A percentile compares a stretch with the other conserved stretches of the same genome.
Evolutionary conservation across 2,888 invertebrate genomes (phyloP).

Genomic region (Heteromyza rotundicornis): DNA sequence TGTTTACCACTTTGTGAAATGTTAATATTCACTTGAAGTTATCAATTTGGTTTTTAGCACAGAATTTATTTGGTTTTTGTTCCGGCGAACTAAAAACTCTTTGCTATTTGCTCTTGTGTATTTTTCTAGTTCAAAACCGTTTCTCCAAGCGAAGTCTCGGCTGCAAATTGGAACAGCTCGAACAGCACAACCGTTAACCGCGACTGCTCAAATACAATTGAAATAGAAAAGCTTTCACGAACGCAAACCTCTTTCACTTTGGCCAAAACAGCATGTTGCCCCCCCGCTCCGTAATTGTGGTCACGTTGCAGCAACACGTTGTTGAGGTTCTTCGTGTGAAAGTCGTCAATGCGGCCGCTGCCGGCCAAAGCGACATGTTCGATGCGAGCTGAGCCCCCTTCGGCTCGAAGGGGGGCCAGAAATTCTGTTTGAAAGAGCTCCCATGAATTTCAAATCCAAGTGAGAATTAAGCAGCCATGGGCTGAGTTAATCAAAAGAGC

Average conservation of each 20-base stretch:
- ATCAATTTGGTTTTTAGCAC: too few species aligned
- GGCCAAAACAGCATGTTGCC: slow-evolving; percentile 33
- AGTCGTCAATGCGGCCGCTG: slow-evolving; percentile 18
- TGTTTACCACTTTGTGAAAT: too few species aligned
- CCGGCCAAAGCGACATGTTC: not conserved
- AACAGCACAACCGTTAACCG: slow-evolving; percentile 27
- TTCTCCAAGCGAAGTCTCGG: not conserved
- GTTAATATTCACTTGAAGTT: too few species aligned
- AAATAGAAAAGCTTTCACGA: slow-evolving; percentile 56
- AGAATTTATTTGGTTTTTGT: too few species aligned
- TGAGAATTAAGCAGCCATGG: too few species aligned
- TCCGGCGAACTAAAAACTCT: not conserved
- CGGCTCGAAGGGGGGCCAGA: too few species aligned
- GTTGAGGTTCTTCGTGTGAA: not conserved
- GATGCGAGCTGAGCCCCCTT: slow-evolving; percentile 17
- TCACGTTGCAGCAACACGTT: slow-evolving; percentile 53
- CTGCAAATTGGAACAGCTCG: not conserved
- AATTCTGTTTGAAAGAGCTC: too few species aligned
- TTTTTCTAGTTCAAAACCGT: not conserved
- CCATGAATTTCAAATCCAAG: too few species aligned
- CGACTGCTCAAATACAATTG: slow-evolving; percentile 53
- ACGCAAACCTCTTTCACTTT: slow-evolving; percentile 37
- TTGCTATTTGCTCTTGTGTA: not conserved
- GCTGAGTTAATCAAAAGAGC: too few species aligned
- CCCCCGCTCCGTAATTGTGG: slow-evolving; percentile 34